These are phyloP conservation scores for Bombus fervidus DNA, from an alignment of 1,140 invertebrate species.

Conservation along the genomic window DNA sequence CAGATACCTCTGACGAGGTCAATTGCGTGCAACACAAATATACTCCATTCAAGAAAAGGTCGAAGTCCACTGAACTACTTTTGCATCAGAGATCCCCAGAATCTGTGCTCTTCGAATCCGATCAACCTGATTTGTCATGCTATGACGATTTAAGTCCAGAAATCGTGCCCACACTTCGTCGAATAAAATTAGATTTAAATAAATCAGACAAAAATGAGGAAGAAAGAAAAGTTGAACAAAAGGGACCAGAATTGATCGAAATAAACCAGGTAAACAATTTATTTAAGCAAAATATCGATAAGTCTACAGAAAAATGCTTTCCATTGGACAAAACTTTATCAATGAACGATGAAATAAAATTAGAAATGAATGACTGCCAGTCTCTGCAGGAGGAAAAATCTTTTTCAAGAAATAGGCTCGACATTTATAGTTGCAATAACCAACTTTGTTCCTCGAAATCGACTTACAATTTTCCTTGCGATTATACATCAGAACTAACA, in stretches of 20 bases:
- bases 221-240: background rate
- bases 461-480: background rate
- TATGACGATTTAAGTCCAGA: slow-evolving; percentile 63
- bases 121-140: slow-evolving; percentile 23
- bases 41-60: background rate
- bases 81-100: slow-evolving; percentile 60
- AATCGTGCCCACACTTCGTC: slow-evolving; percentile 38
- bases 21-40: background rate
- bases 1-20: background rate
- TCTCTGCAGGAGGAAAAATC: background rate
- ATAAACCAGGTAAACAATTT: background rate
- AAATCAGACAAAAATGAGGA: slow-evolving; percentile 44
- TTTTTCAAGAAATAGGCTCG: background rate
- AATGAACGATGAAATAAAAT: slow-evolving; percentile 42
- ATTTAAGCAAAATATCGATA: background rate
- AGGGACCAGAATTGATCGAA: background rate
- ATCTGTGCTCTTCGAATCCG: slow-evolving; percentile 55
- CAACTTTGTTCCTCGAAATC: background rate
- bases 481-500: background rate
- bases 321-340: slow-evolving; percentile 64
- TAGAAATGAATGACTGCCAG: slow-evolving; percentile 32
- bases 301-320: background rate
- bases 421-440: background rate
- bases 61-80: background rate
- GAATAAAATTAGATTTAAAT: slow-evolving; percentile 53